A percentile compares a stretch with the other conserved stretches of the same genome.
Evolutionary conservation across 2,888 invertebrate genomes (phyloP).

Genomic region (Meteorus cinctellus): DNA sequence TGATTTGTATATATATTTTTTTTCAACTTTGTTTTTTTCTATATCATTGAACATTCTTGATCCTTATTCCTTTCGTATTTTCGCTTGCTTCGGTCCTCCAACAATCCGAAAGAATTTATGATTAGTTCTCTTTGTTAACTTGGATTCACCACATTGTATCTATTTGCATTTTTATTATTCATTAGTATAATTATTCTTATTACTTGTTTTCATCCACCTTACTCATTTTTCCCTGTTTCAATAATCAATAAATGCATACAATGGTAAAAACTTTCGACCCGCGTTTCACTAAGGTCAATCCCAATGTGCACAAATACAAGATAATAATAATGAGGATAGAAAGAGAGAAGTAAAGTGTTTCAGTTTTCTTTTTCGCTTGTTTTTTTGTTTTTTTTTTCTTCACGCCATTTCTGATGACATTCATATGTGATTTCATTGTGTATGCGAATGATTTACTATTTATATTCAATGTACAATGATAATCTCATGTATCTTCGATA

Average conservation of each 20-base stretch:
- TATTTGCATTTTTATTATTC: not conserved
- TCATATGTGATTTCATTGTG: constrained; percentile 1
- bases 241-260: constrained; percentile 18
- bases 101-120: not conserved
- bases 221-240: not conserved
- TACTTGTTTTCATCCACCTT: constrained; percentile 17
- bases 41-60: constrained; percentile 1
- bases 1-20: constrained; percentile 9
- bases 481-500: constrained; percentile 11
- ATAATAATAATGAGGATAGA: not conserved
- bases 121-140: not conserved
- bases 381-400: too few species aligned
- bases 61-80: not conserved
- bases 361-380: not conserved
- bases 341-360: not conserved
- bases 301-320: constrained; percentile 43
- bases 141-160: constrained; percentile 9
- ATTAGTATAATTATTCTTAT: not conserved
- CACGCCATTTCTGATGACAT: not conserved
- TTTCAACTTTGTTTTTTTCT: constrained; percentile 1
- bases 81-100: not conserved
- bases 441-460: constrained; percentile 16
- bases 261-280: constrained; percentile 34
- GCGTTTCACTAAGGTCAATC: constrained; percentile 41
- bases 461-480: constrained; percentile 18